These are phyloP conservation scores for Dyspetes luteomarginatus DNA, from an alignment of 2,888 invertebrate species.

Conservation along the genomic window DNA sequence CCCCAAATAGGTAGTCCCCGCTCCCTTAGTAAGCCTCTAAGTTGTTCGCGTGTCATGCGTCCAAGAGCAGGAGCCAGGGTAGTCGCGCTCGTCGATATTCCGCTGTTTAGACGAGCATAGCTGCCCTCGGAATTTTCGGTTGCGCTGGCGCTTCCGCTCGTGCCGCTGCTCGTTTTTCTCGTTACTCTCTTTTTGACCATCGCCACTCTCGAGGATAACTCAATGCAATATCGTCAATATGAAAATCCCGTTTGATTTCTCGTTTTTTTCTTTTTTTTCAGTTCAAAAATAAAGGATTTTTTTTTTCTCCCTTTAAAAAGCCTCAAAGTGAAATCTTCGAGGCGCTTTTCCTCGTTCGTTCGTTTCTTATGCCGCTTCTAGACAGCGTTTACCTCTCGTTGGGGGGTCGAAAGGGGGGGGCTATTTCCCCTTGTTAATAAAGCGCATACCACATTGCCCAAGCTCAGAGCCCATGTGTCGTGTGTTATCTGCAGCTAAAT, in stretches of 20 bases:
- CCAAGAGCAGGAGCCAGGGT: conserved; percentile 73
- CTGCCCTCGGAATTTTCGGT: conserved; percentile 74
- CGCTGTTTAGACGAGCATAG: conserved; percentile 70
- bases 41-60: conserved; percentile 77
- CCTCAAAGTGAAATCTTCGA: background rate
- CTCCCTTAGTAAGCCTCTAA: conserved; percentile 79
- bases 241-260: conserved; percentile 9
- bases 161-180: conserved; percentile 74
- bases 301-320: background rate
- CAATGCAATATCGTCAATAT: no score
- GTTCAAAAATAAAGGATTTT: background rate
- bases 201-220: conserved; percentile 56
- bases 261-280: background rate
- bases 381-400: conserved; percentile 45
- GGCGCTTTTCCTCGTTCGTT: background rate
- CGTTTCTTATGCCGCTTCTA: conserved; percentile 24
- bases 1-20: conserved; percentile 77
- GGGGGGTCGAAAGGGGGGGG: background rate
- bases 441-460: conserved; percentile 53
- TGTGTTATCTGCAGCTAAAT: conserved; percentile 52
- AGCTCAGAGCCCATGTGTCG: conserved; percentile 25
- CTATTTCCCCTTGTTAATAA: conserved; percentile 39
- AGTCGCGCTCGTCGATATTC: conserved; percentile 72
- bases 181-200: conserved; percentile 79
- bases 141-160: conserved; percentile 72